A percentile compares a stretch with the other conserved stretches of the same genome.
Conservation (phyloP, 1,140 invertebrate species). For the Microplitis demolitor region DNA sequence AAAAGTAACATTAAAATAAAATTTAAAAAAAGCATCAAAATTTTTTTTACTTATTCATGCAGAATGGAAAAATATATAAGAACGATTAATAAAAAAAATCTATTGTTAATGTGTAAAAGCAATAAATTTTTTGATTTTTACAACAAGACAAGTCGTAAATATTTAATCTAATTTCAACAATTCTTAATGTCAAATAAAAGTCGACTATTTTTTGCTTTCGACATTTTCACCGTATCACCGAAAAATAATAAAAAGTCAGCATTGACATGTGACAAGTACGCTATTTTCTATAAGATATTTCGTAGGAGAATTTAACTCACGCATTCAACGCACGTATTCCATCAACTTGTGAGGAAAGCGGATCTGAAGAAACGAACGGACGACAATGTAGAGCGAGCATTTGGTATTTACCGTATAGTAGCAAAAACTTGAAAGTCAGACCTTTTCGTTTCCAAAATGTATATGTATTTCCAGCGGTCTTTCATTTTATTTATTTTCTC, state of each 20-base stretch:
- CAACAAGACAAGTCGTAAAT: too few species aligned
- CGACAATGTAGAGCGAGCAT: background rate
- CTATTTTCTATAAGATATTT: background rate
- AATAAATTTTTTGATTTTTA: too few species aligned
- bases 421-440: constrained; percentile 7
- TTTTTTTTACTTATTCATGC: too few species aligned
- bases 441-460: constrained; percentile 3
- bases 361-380: constrained; percentile 10
- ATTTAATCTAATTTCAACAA: too few species aligned
- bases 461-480: constrained; percentile 11
- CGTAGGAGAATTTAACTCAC: constrained; percentile 1
- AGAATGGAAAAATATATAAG: too few species aligned
- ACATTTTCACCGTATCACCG: background rate
- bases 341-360: constrained; percentile 20
- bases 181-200: background rate
- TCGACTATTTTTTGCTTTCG: background rate
- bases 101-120: too few species aligned
- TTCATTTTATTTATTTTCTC: background rate
- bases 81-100: too few species aligned
- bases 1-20: too few species aligned
- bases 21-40: too few species aligned
- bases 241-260: background rate
- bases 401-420: background rate
- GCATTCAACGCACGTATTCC: constrained; percentile 31
- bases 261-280: background rate